Base-by-base conservation (phyloP, 1,140 invertebrate genomes). In the Leptinotarsa undecemlineata region DNA sequence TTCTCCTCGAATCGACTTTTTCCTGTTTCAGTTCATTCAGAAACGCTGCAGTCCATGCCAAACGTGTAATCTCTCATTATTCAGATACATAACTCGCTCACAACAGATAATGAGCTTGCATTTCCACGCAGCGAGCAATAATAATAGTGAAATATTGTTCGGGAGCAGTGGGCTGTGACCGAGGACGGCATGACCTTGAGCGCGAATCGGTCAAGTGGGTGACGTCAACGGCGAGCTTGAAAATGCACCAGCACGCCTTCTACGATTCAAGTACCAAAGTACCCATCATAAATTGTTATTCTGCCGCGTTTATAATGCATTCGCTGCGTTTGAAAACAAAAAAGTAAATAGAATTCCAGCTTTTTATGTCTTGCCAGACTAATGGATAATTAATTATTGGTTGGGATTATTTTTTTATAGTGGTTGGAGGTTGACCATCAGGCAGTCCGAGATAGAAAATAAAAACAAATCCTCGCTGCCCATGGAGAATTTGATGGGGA, bases 151-250 rank as follows among this genome's bases (percentile, higher is more conserved):
- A 60, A 71, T 71, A 71, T 71, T 71, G 69, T 71, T 60, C 68
- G 42, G 61, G 61, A 67, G 42, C 69, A 70, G 68, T 70, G 68
- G 74, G 74, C 47, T 75, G 74, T 57, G 48, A 68, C 60, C 68
- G 69, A 70, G 74, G 74, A 68, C 60, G 74, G 48, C 68, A 61
- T 71, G 69, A 75, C 74, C 60, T 71, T 67, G 74, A 66, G 48
- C 61, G 67, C 64, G 61, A 70, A 60, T 75, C 68, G 68, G 62
- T 64, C 70, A 70, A 64, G 62, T 64, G 60, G 74, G 60, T 70
- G 74, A 70, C 74, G 61, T 64, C 69, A 71, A 23, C 48, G n/a
- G n/a, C 51, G 51, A 14, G 23, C 17, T 67, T 23, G 64, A 57
- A 57, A 57, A 57, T 57, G 51, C 51, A 57, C 51, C 51, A 57